Evolutionary conservation across 1,140 invertebrate genomes (phyloP), one percentile per base, ranked within the genome.

Genomic region (Calosoma granatense): DNA sequence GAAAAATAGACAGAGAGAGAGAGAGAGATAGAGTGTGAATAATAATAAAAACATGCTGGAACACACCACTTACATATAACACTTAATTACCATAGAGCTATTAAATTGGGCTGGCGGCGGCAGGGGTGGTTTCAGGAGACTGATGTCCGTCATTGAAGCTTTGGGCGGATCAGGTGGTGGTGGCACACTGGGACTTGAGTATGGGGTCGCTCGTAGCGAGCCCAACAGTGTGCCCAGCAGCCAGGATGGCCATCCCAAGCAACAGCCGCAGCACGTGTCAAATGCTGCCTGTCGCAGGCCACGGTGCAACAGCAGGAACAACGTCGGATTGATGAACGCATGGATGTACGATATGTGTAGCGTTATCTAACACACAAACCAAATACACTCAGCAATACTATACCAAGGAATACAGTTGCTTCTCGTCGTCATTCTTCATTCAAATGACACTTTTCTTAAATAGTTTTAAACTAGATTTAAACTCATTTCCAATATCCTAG

Each of bases 331-430:
- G 47, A 91, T 85, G 63, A 90, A 90, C 6, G 88, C 87, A 72
- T 92, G 90, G 53, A 90, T 83, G 72, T 91, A 90, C 36, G 88
- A 89, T 69, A 91, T 87, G 77, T 92, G 88, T 59, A 94, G 77
- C 23, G 88, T 90, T 63, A 90, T 84, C 85, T 88, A 78, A 51
- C 77, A 79, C 64, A 73, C n/a, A 36, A n/a, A 36, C n/a, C n/a
- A n/a, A n/a, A n/a, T n/a, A n/a, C n/a, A n/a, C n/a, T n/a, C n/a
- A n/a, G n/a, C n/a, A n/a, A n/a, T n/a, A n/a, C 74, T 59, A 74
- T 64, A 71, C 72, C 65, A 23, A 36, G 55, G 51, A 58, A 56
- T 59, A 57, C 52, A 55, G n/a, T n/a, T n/a, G n/a, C n/a, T n/a
- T n/a, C n/a, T n/a, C n/a, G n/a, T n/a, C n/a, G n/a, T n/a, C n/a